Evolutionary conservation across 2,888 invertebrate species (phyloP).

Genomic region (Buathra laborator): DNA sequence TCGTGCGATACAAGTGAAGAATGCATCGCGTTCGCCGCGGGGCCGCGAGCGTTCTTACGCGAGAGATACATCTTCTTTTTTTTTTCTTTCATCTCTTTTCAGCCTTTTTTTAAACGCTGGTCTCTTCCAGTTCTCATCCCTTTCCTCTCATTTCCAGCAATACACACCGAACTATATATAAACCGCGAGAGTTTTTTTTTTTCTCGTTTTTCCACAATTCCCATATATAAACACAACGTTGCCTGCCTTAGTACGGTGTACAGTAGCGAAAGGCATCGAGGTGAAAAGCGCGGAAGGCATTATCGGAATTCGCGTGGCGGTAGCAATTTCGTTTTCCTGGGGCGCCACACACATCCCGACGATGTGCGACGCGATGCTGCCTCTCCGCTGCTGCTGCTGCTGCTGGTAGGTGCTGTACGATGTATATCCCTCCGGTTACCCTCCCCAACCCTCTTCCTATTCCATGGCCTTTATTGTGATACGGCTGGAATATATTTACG

Average conservation of each 20-base stretch:
- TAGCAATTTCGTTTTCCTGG: constrained; percentile 74
- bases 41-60: constrained; percentile 44
- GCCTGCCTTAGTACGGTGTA: neutral
- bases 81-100: constrained; percentile 3
- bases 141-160: constrained; percentile 10
- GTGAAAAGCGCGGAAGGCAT: constrained; percentile 73
- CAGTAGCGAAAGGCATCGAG: constrained; percentile 51
- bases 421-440: neutral
- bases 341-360: constrained; percentile 21
- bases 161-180: constrained; percentile 7
- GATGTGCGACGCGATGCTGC: constrained; percentile 35
- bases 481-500: constrained; percentile 75
- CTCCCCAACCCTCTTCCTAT: constrained; percentile 6
- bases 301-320: constrained; percentile 75
- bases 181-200: constrained; percentile 2
- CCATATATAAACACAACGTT: constrained; percentile 38
- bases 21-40: constrained; percentile 28
- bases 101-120: constrained; percentile 36
- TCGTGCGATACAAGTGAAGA: constrained; percentile 31
- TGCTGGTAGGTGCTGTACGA: neutral
- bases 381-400: constrained; percentile 28
- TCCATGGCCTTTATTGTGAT: constrained; percentile 72
- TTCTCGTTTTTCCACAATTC: constrained; percentile 20
- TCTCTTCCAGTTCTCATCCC: neutral
- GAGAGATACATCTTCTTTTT: constrained; percentile 29